Conservation (phyloP, 2,888 invertebrate genomes). For the Plagiodera versicolora region DNA sequence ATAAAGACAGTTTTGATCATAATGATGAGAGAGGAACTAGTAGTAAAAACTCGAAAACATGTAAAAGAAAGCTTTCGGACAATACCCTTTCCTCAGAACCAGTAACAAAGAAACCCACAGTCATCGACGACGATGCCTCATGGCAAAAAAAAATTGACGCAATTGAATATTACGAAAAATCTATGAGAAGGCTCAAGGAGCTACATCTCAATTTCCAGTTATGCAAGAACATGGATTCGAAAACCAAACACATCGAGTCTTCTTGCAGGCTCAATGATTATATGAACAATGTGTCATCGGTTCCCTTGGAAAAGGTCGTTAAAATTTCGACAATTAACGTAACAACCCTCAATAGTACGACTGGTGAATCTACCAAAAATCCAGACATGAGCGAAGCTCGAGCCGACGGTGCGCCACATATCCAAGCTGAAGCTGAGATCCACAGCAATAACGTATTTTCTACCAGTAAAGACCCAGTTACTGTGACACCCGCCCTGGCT, state of each 20-base stretch:
- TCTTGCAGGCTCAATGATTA: conserved; percentile 32
- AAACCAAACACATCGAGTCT: conserved; percentile 33
- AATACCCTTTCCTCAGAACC: background rate
- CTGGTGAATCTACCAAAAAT: no score
- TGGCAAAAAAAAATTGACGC: conserved; percentile 13
- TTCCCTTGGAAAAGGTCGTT: conserved; percentile 34
- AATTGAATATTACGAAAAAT: conserved; percentile 25
- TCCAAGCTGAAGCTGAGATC: no score
- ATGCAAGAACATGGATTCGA: conserved; percentile 32
- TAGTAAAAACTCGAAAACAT: background rate
- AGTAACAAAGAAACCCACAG: background rate
- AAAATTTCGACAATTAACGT: conserved; percentile 23
- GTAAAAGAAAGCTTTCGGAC: conserved; percentile 5
- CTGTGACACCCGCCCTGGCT: no score
- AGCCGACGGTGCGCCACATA: no score
- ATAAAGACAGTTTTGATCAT: background rate
- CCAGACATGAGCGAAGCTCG: no score
- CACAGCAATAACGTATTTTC: background rate
- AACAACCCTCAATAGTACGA: background rate
- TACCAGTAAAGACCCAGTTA: background rate
- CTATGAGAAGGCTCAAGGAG: conserved; percentile 31
- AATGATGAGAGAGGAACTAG: background rate
- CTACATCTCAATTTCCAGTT: conserved; percentile 39
- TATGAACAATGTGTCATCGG: conserved; percentile 26
- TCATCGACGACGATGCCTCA: background rate